Base-by-base conservation (phyloP, 2,888 invertebrate genomes). In the Caenorhabditis doughertyi region DNA sequence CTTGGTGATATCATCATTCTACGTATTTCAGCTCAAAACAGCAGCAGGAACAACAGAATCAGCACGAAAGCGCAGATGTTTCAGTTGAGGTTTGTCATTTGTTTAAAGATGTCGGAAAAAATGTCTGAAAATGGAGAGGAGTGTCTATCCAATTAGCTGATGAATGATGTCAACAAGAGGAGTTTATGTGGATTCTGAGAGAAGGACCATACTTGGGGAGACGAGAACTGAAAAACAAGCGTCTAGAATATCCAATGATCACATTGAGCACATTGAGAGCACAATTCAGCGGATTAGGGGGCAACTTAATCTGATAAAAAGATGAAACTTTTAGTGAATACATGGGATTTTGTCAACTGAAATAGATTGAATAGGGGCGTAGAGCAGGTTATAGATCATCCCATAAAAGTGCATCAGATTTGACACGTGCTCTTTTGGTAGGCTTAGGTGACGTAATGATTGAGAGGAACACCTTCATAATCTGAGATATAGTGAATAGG, bases 211-310 rank as follows among this genome's bases (percentile, higher is more conserved):
- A 32, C 32, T 32, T 7, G 32, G 32, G 39, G 39, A 39, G 11
- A 39, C 16, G 39, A 16, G 27, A 53, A 27, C 11, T 1, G 27
- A 11, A 53, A 53, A 53, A 53, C 55, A 32, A 3, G 32, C 0
- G n/a, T 60, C 60, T 60, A 42, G 60, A 60, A 60, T 60, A 42
- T 60, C 32, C 60, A 60, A 60, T 60, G 60, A 60, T 60, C 60
- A 60, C n/a, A 21, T 39, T 16, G n/a, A 60, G 21, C n/a, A n/a
- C 3, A 60, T 2, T 3, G 25, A 25, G 44, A n/a, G 18, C n/a
- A 9, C 44, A 42, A 47, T 18, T 18, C 44, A 42, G 21, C 27
- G 60, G 42, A 27, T 58, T 58, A 13, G 18, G 11, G 23, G 25
- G 39, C 21, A 51, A 55, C 55, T n/a, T 42, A 60, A 60, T 60